A percentile compares a stretch with the other conserved stretches of the same genome.
phyloP scores from a whole-genome alignment of 1,140 invertebrate species.

The Magallana ariakensis region DNA sequence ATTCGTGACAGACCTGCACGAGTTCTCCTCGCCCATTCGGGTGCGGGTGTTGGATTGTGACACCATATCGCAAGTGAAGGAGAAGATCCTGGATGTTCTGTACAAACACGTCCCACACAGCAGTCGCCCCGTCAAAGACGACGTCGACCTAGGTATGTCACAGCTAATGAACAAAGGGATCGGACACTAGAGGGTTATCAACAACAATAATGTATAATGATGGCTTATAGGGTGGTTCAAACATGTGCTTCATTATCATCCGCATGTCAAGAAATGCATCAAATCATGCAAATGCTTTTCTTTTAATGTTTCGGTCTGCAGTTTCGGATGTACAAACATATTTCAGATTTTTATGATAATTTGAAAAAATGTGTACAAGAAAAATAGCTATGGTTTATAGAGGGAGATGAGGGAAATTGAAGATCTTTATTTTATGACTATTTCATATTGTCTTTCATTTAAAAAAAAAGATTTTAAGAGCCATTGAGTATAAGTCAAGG shows the following conservation, averaged over 20 bases:
- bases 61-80: conserved; percentile 98
- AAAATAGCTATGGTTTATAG: too few species aligned
- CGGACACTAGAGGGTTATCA: too few species aligned
- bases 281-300: background rate
- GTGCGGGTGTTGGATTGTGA: conserved; percentile 95
- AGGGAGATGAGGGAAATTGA: too few species aligned
- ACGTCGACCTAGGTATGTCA: conserved; percentile 76
- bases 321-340: too few species aligned
- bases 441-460: too few species aligned
- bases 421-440: too few species aligned
- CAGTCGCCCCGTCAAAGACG: conserved; percentile 75
- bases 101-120: conserved; percentile 78
- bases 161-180: background rate
- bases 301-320: background rate
- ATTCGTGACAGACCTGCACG: conserved; percentile 89
- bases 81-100: conserved; percentile 97
- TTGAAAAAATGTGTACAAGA: too few species aligned
- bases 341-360: too few species aligned
- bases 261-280: background rate
- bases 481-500: too few species aligned
- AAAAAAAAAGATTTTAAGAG: too few species aligned
- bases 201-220: too few species aligned
- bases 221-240: background rate
- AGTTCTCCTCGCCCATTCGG: conserved; percentile 90
- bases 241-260: background rate